phyloP scores from a whole-genome alignment of 2,888 invertebrate species.

The Onthophagus sagittarius region DNA sequence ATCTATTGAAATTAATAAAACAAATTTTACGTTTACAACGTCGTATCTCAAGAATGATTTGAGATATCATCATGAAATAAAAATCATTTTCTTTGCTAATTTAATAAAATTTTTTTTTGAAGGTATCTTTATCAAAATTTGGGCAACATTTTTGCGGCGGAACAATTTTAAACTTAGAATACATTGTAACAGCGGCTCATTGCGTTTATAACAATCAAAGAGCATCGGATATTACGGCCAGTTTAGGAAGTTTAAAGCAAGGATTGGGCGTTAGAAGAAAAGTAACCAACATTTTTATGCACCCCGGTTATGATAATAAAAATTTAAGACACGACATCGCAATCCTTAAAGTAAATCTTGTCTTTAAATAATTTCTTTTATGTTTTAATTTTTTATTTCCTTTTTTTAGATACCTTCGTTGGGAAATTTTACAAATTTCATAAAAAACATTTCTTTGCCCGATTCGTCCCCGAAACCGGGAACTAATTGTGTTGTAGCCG shows the following conservation, averaged over 20 bases:
- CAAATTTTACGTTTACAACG: too few species aligned
- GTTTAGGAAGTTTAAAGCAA: neutral
- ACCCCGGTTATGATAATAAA: neutral
- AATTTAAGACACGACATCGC: neutral
- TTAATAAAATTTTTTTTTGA: neutral
- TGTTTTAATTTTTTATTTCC: neutral
- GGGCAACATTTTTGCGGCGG: neutral
- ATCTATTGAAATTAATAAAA: too few species aligned
- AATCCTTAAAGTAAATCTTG: neutral
- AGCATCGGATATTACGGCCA: neutral
- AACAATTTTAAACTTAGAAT: neutral
- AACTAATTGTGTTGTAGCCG: neutral
- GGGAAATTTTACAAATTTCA: neutral
- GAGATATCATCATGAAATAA: too few species aligned
- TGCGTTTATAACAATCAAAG: neutral
- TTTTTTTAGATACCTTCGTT: neutral
- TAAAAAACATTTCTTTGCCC: neutral
- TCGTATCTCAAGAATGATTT: too few species aligned
- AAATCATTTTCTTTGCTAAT: too few species aligned
- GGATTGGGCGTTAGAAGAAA: neutral
- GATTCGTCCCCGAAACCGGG: neutral
- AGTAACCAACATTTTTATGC: neutral
- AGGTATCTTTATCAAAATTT: constrained; percentile 11
- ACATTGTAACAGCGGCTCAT: neutral
- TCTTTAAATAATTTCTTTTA: neutral